Evolutionary conservation across 2,888 invertebrate species (phyloP).

Genomic region (Lasiommata megera): DNA sequence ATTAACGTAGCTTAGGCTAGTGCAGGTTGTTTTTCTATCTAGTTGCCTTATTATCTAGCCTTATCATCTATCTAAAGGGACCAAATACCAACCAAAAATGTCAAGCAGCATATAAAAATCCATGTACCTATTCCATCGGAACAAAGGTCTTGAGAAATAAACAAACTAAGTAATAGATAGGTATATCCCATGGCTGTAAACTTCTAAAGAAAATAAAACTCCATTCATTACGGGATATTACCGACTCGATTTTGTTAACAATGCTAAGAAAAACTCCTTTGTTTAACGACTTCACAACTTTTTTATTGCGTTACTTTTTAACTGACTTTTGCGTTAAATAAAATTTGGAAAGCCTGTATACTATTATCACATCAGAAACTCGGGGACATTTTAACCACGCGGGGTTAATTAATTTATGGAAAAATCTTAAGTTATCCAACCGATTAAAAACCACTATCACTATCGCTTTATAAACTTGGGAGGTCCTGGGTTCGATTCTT

Average conservation of each 20-base stretch:
- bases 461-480: too few species aligned
- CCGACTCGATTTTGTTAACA: slow-evolving; percentile 25
- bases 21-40: too few species aligned
- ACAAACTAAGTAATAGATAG: slow-evolving; percentile 10
- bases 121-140: neutral
- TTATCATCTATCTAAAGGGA: too few species aligned
- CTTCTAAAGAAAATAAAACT: slow-evolving; percentile 18
- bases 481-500: too few species aligned
- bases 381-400: neutral
- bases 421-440: too few species aligned
- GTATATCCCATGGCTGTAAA: slow-evolving; percentile 11
- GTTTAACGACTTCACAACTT: slow-evolving; percentile 27
- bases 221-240: slow-evolving; percentile 23
- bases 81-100: too few species aligned
- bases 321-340: slow-evolving; percentile 6
- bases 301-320: slow-evolving; percentile 26
- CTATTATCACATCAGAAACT: neutral
- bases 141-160: neutral
- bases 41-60: too few species aligned
- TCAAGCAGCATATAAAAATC: too few species aligned
- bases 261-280: slow-evolving; percentile 21
- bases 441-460: too few species aligned
- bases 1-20: too few species aligned
- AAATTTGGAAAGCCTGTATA: slow-evolving; percentile 1
- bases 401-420: too few species aligned